Evolutionary conservation across 2,888 invertebrate species (phyloP).

Genomic region (Pseudanteris insignis): DNA sequence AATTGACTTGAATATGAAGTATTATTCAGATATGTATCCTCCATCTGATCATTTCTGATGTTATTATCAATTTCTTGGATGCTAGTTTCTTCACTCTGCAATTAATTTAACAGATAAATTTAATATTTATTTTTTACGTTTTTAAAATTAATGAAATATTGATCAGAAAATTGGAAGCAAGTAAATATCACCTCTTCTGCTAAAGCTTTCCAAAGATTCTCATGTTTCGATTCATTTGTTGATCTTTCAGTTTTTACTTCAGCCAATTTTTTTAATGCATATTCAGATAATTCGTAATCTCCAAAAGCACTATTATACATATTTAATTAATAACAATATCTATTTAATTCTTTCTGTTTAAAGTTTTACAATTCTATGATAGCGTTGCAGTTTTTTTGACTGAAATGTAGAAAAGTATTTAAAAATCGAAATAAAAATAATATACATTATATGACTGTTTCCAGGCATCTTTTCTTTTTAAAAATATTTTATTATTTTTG

Average conservation of each 20-base stretch:
- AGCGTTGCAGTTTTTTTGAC: no score
- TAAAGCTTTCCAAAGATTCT: slow-evolving; percentile 14
- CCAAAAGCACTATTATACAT: slow-evolving; percentile 10
- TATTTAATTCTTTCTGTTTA: no score
- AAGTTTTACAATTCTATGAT: no score
- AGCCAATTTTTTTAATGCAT: slow-evolving; percentile 5
- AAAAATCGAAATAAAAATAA: no score
- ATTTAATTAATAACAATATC: neutral
- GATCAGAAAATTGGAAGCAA: no score
- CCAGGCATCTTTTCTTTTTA: no score
- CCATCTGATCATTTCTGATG: neutral
- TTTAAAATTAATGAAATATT: no score
- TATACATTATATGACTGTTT: no score
- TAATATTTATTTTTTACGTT: neutral
- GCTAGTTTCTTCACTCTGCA: neutral
- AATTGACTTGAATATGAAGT: slow-evolving; percentile 12
- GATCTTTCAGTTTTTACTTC: neutral
- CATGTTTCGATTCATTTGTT: neutral
- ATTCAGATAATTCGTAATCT: slow-evolving; percentile 6
- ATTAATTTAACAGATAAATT: no score
- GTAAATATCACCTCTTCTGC: slow-evolving; percentile 14
- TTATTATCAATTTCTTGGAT: neutral
- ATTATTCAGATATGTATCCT: neutral
- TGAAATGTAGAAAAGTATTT: no score
- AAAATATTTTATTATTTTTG: no score